These are phyloP conservation scores for Aegotheles bennettii DNA, from an alignment of 2,113 vertebrate species.

Conservation along the genomic window DNA sequence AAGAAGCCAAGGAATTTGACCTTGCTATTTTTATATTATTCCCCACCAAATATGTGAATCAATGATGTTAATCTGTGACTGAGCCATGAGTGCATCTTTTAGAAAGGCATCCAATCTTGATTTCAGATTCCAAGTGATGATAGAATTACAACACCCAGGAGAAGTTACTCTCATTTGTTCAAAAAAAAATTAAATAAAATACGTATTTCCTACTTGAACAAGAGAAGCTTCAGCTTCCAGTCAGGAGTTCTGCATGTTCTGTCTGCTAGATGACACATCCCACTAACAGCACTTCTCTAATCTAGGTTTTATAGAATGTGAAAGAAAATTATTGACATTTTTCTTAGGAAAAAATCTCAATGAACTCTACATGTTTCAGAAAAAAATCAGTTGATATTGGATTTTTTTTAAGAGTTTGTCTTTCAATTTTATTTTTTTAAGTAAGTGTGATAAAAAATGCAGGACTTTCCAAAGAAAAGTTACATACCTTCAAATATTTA, in stretches of 20 bases:
- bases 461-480: background rate
- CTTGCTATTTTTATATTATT: constrained; percentile 2
- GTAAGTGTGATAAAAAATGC: background rate
- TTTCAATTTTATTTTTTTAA: background rate
- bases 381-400: background rate
- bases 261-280: background rate
- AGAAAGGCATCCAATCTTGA: constrained; percentile 35
- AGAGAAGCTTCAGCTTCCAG: background rate
- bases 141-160: constrained; percentile 32
- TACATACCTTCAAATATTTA: background rate
- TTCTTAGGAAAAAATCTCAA: background rate
- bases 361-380: background rate
- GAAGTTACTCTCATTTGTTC: background rate
- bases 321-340: background rate
- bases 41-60: background rate
- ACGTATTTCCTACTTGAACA: background rate
- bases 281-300: background rate
- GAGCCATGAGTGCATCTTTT: background rate
- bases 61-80: background rate
- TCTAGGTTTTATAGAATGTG: background rate
- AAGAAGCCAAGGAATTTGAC: constrained; percentile 6
- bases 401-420: background rate
- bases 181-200: no score
- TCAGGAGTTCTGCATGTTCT: background rate
- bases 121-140: constrained; percentile 36